phyloP scores from a whole-genome alignment of 2,797 vertebrate species.

The Triplophysa bombifrons region DNA sequence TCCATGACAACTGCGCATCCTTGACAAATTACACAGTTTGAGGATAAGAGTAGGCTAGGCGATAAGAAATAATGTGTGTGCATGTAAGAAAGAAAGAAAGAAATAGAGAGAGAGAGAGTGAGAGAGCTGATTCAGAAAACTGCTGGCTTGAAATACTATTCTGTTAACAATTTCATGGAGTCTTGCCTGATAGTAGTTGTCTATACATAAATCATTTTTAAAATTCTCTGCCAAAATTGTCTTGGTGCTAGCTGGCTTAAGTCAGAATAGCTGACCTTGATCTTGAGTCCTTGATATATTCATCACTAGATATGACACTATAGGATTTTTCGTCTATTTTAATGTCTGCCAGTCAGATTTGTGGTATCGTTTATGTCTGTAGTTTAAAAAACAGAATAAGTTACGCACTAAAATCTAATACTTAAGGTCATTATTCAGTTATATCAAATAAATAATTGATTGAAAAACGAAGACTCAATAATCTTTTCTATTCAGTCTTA shows the following conservation, averaged over 20 bases:
- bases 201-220: background rate
- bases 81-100: constrained; percentile 11
- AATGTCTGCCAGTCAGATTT: background rate
- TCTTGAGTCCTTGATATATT: background rate
- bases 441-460: background rate
- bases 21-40: constrained; percentile 57
- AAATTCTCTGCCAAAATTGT: too few species aligned
- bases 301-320: background rate
- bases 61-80: constrained; percentile 19
- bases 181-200: background rate
- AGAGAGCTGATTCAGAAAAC: background rate
- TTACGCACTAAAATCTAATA: background rate
- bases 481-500: too few species aligned
- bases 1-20: constrained; percentile 63
- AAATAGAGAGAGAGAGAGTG: background rate
- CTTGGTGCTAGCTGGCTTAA: background rate
- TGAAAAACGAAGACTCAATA: background rate
- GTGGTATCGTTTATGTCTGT: background rate
- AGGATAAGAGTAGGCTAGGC: constrained; percentile 32
- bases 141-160: background rate
- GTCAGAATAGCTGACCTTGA: too few species aligned
- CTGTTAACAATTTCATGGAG: background rate
- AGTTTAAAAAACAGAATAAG: background rate
- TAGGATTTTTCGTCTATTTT: background rate
- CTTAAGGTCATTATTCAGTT: background rate